Evolutionary conservation across 2,888 invertebrate genomes (phyloP).

Genomic region (Agelastica alni): DNA sequence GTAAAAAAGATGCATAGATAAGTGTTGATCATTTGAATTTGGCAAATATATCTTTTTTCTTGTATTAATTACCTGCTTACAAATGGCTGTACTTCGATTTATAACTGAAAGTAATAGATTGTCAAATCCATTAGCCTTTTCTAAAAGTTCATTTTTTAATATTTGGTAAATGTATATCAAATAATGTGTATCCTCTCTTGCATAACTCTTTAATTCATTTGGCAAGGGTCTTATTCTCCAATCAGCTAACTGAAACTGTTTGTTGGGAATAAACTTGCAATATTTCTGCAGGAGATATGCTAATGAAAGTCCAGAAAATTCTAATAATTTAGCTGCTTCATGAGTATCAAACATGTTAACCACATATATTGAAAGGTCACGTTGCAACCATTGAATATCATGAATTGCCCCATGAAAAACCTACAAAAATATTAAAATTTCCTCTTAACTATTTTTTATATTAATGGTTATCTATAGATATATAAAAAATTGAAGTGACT

Average conservation of each 20-base stretch:
- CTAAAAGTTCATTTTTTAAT: conserved; percentile 75
- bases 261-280: conserved; percentile 80
- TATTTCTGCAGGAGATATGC: conserved; percentile 78
- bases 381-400: conserved; percentile 92
- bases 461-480: too few relatives aligned
- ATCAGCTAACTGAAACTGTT: conserved; percentile 91
- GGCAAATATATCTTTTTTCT: too few relatives aligned
- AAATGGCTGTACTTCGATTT: conserved; percentile 74
- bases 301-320: conserved; percentile 72
- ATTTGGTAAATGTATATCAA: conserved; percentile 85
- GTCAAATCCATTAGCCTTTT: conserved; percentile 62
- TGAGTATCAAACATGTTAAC: conserved; percentile 98
- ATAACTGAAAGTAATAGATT: conserved; percentile 73
- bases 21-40: too few relatives aligned
- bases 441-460: too few relatives aligned
- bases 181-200: conserved; percentile 93
- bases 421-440: too few relatives aligned
- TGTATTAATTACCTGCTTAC: conserved; percentile 66
- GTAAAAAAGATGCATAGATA: too few relatives aligned
- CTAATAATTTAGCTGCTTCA: conserved; percentile 78
- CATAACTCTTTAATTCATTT: conserved; percentile 78
- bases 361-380: conserved; percentile 92
- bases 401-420: conserved; percentile 89
- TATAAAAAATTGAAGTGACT: too few relatives aligned
- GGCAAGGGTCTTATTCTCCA: conserved; percentile 93